Conservation (phyloP, 2,113 vertebrate genomes). For the Patagioenas fasciata region DNA sequence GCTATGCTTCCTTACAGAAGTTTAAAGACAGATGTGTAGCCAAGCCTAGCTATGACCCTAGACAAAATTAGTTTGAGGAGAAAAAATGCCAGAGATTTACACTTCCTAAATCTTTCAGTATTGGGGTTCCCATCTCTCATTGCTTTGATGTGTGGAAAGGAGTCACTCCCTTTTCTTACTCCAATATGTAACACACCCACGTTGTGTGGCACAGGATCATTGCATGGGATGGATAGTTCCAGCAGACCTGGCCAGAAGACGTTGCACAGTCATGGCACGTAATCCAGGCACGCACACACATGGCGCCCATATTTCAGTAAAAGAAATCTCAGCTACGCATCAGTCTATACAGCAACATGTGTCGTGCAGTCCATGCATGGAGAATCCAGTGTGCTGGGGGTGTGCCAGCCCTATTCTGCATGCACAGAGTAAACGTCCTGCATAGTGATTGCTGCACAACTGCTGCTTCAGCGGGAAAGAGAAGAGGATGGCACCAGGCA, state of each 20-base stretch:
- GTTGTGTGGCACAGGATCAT: neutral
- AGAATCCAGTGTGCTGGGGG: neutral
- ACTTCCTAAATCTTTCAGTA: neutral
- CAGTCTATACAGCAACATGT: neutral
- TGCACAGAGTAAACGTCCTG: neutral
- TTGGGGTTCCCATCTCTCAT: neutral
- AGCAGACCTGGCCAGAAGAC: neutral
- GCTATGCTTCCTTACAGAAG: neutral
- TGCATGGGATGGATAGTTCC: neutral
- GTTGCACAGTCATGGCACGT: neutral
- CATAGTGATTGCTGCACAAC: neutral
- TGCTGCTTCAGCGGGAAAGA: neutral
- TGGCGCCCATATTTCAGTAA: neutral
- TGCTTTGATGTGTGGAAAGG: neutral
- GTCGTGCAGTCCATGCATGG: neutral
- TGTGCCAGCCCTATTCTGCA: neutral
- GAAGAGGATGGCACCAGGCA: neutral
- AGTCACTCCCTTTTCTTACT: neutral
- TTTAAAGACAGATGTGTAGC: neutral
- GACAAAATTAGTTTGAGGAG: neutral
- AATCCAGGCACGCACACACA: neutral
- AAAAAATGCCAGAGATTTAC: neutral
- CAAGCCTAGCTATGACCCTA: neutral
- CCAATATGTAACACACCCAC: neutral
- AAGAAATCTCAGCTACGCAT: neutral